Percentiles rank a stretch among this genome's conserved stretches.
Evolutionary conservation across 2,888 invertebrate species (phyloP).

Genomic region (Kuschelorhynchus macadamiae): DNA sequence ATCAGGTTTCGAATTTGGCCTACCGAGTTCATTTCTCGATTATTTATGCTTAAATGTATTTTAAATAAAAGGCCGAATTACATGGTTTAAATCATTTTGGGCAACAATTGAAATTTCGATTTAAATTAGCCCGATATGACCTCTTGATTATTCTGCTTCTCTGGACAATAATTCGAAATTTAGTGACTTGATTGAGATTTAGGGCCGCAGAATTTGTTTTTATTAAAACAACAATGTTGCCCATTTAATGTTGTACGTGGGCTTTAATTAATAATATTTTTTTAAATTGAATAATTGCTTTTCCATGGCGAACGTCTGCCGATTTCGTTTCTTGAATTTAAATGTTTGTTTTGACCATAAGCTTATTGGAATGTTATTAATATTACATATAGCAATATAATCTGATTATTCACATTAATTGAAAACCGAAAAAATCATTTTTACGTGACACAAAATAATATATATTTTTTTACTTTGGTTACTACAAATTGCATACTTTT

Average conservation of each 20-base stretch:
- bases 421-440: no score
- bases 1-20: background rate
- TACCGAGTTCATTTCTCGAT: background rate
- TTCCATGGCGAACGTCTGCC: no score
- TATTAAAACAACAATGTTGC: constrained; percentile 14
- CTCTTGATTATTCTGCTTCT: constrained; percentile 32
- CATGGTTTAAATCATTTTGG: no score
- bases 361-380: no score
- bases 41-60: background rate
- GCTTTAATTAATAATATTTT: no score
- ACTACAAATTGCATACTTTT: no score
- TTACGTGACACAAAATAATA: no score
- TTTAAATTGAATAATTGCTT: background rate
- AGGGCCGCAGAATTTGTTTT: constrained; percentile 14
- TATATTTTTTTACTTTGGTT: no score
- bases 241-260: background rate
- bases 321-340: no score
- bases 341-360: no score
- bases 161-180: constrained; percentile 18
- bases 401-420: no score
- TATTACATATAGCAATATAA: no score
- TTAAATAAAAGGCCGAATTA: background rate
- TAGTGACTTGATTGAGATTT: constrained; percentile 31
- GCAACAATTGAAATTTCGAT: background rate
- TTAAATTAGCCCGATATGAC: constrained; percentile 25